Base-by-base conservation (phyloP, 2,113 vertebrate genomes). In the Gorsachius goisagi region DNA sequence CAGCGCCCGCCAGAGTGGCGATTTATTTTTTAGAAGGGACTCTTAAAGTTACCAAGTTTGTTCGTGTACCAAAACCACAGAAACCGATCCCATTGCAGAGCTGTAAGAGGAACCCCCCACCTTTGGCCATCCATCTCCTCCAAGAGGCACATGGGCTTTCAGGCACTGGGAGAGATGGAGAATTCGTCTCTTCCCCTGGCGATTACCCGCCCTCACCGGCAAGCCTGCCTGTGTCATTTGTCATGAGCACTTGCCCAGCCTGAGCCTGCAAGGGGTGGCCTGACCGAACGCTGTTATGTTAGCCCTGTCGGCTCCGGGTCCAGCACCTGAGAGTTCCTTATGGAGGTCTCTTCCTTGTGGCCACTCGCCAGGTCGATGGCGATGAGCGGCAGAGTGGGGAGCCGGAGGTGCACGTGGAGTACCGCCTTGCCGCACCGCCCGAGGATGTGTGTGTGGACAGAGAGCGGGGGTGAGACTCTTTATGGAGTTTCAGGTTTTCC, bases 1-100 rank as follows among this genome's bases (percentile, higher is more conserved):
- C 0, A 8, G 37, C 19, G 49, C 21, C 33, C n/a, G 7, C 5
- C 13, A 8, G 28, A 28, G n/a, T 2, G 33, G 2, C 8, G 27
- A 3, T 4, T 3, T 16, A 9, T 1, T 39, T 16, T 45, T 41
- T 9, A 4, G 55, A n/a, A 39, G 15, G 15, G 23, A 11, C 32
- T 41, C 44, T 5, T 5, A 3, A 41, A 37, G 60, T 73, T 47
- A 1, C 55, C 41, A 1, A 11, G 50, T 84, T 21, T 32, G 80
- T 15, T 28, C 22, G 2, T 5, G 23, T 50, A 7, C 6, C 30
- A 0, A 16, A 30, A 0, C 1, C 35, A 2, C 26, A 9, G 71
- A 1, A 7, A 0, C 4, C 0, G 24, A 10, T 63, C 22, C 16
- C 3, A 2, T 15, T 8, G 85, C 5, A 2, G n/a, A 39, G 39